Evolutionary conservation across 2,888 invertebrate species (phyloP), one percentile per base, ranked within the genome.

Genomic region (Drosophila subquinaria): DNA sequence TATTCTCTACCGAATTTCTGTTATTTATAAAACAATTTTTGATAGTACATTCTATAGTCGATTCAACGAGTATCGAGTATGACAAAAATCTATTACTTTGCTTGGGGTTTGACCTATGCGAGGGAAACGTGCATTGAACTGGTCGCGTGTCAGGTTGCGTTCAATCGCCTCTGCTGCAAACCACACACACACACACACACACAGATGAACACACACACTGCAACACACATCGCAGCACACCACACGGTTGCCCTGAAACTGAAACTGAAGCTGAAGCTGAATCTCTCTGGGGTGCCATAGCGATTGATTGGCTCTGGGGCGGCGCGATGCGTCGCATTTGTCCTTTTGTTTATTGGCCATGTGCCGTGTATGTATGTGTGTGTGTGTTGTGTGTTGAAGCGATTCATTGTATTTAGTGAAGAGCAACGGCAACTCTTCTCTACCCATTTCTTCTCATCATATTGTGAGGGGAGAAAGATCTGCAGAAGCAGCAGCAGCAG

Each of bases 281-380:
- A 27, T 0, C 71, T 76, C 92, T 80, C 91, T 73, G 55, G 91
- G 86, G 92, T 79, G 79, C 88, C 80, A 89, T 91, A 92, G 89
- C 86, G 86, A 90, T 90, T 92, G 91, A 92, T 92, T 91, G 91
- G 91, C 88, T 90, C 60, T 82, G 90, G 88, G 88, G 82, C 83
- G 68, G 60, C 75, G 75, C 76, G 78, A 72, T 73, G 70, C 72
- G 79, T 71, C 88, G 88, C 87, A 77, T 79, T 85, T 89, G 88
- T 85, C 90, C 82, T 82, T 88, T 85, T 85, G 84, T 85, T 85
- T 85, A 89, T 85, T 85, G 83, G 77, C 73, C 63, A 64, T 77
- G 79, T 63, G 67, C 69, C 65, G 66, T 53, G 59, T 64, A 48
- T 23, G 52, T 23, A 50, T 61, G 38, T 52, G 17, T 47, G 51